Base-by-base conservation (phyloP, 2,888 invertebrate genomes). In the Stenotaenia linearis region DNA sequence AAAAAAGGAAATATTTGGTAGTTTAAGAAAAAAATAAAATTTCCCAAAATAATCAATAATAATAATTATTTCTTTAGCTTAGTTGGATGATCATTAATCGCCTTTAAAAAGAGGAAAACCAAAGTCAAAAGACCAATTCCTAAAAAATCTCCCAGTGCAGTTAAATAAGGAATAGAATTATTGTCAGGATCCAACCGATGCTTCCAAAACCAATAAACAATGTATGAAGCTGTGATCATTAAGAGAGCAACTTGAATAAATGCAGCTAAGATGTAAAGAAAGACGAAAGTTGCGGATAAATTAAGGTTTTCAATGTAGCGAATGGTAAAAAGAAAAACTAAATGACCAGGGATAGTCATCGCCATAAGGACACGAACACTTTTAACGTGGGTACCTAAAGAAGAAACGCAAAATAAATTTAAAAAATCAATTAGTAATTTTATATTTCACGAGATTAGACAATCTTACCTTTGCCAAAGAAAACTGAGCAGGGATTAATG, bases 121-220 rank as follows among this genome's bases (percentile, higher is more conserved):
- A 91, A 84, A 0, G 91, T 91, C 30, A 95, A 86, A 83, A 95
- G 89, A 78, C 92, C 89, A 4, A 96, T 95, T 30, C 98, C 98
- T 0, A 95, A 89, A 7, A 98, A 90, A 87, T 98, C 98, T 23
- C 98, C 98, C n/a, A 97, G 85, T 0, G 98, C 94, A 0, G 97
- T 97, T 83, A 97, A 89, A 87, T 95, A 96, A 3, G 97, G 97
- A 83, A 97, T 97, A 78, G 96, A 93, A 45, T 94, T 93, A 86
- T 95, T 96, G 87, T 97, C 97, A 0, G 97, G 97, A 86, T 97
- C 97, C 84, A 94, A 92, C 86, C 93, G 93, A 85, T 88, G 89
- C 84, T 90, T 90, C 97, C 97, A 97, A 91, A 96, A 92, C 78
- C 91, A 90, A 86, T 95, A 94, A 79, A 95, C 92, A 83, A 97